A percentile compares a stretch with the other conserved stretches of the same genome.
phyloP scores from a whole-genome alignment of 30 jellyfish, hydroid and myxozoan genomes.

The Cassiopea andromeda region DNA sequence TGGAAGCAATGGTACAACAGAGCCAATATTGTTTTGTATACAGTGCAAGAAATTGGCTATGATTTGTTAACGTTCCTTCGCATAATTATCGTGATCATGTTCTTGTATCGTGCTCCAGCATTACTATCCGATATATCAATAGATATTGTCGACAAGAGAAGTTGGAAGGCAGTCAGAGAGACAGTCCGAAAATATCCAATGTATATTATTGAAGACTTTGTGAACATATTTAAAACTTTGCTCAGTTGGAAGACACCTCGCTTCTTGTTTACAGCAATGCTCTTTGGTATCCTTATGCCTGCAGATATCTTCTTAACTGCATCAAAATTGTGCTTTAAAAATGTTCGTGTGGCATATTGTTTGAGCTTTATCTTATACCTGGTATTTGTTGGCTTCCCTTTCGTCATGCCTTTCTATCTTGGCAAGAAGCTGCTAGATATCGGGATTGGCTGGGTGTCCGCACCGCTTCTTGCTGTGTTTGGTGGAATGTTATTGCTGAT shows the following conservation, averaged over 20 bases:
- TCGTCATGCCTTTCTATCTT: slow-evolving; percentile 61
- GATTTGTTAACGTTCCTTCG: slow-evolving; percentile 76
- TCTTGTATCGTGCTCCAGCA: slow-evolving; percentile 92
- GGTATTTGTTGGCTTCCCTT: slow-evolving; percentile 75
- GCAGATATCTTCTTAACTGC: slow-evolving; percentile 89
- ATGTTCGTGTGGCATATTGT: slow-evolving; percentile 44
- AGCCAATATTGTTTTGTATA: slow-evolving; percentile 54
- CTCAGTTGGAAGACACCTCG: slow-evolving; percentile 98
- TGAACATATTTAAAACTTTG: slow-evolving; percentile 30
- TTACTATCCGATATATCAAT: slow-evolving; percentile 75
- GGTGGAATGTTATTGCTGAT: slow-evolving; percentile 58
- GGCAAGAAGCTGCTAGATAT: slow-evolving; percentile 59
- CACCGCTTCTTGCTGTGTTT: slow-evolving; percentile 57
- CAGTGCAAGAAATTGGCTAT: slow-evolving; percentile 71
- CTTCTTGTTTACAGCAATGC: slow-evolving; percentile 73
- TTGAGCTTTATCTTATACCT: slow-evolving; percentile 57
- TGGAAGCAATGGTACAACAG: slow-evolving; percentile 79
- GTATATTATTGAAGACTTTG: slow-evolving; percentile 55
- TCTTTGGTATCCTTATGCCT: slow-evolving; percentile 90
- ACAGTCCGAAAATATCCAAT: slow-evolving; percentile 79
- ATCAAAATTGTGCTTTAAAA: slow-evolving; percentile 41
- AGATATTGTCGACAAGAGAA: slow-evolving; percentile 79
- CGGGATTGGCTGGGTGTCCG: slow-evolving; percentile 79
- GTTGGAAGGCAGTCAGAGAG: slow-evolving; percentile 90
- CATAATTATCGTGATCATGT: slow-evolving; percentile 70